These are phyloP conservation scores for Phaenicophaeus curvirostris DNA, from an alignment of 2,797 vertebrate species.

Conservation along the genomic window DNA sequence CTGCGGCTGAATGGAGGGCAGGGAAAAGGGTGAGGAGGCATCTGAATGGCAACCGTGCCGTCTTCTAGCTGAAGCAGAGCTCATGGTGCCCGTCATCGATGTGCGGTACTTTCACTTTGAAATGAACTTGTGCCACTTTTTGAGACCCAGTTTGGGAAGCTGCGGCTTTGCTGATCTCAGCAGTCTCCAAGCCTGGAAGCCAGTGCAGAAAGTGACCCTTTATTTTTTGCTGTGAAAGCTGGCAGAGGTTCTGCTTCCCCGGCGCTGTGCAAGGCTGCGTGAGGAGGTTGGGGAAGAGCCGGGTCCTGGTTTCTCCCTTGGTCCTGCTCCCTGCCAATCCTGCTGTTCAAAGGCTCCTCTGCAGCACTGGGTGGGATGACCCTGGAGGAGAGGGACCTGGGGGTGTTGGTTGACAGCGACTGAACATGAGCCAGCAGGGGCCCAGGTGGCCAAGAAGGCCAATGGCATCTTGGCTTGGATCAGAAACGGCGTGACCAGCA, in stretches of 20 bases:
- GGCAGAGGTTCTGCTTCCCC: not conserved
- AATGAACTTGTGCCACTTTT: not conserved
- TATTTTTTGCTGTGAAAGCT: not conserved
- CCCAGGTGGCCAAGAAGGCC: no score
- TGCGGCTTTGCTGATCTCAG: not conserved
- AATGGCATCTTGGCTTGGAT: no score
- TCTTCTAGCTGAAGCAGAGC: not conserved
- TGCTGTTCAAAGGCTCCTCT: not conserved
- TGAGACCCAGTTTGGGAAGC: not conserved
- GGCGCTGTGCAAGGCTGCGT: not conserved
- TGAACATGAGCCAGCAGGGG: no score
- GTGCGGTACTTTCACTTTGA: not conserved
- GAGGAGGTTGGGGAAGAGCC: not conserved
- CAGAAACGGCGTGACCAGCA: no score
- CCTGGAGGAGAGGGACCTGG: no score
- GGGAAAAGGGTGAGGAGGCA: not conserved
- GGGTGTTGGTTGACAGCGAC: no score
- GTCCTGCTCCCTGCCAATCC: not conserved
- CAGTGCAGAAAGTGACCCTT: not conserved
- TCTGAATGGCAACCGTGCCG: not conserved
- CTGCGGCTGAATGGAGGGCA: conserved; percentile 10
- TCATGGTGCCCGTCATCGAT: not conserved
- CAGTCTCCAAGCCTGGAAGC: not conserved
- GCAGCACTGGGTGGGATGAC: fast-evolving
- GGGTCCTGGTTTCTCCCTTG: not conserved